Percentiles rank a stretch among this genome's conserved stretches.
Conservation (phyloP, 1,140 invertebrate genomes). For the Lucilia sericata region DNA sequence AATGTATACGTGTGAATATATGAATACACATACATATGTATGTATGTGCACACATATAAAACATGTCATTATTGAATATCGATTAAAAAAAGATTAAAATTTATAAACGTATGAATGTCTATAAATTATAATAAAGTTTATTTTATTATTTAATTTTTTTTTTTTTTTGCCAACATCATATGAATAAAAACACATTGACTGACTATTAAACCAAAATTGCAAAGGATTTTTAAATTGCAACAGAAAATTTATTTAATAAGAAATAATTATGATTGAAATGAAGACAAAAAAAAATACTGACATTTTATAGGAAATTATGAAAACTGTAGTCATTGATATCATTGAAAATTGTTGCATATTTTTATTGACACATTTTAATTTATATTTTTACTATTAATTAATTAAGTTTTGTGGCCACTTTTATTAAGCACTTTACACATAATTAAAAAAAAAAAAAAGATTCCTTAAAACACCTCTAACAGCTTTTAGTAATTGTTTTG, state of each 20-base stretch:
- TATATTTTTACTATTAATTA: too few species aligned
- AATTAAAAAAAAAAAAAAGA: neutral
- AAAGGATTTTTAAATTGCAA: neutral
- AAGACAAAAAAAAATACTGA: neutral
- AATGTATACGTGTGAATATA: neutral
- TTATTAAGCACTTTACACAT: neutral
- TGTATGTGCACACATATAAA: neutral
- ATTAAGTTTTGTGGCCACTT: neutral
- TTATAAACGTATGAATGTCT: slow-evolving; percentile 25
- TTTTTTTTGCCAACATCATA: too few species aligned
- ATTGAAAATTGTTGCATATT: neutral
- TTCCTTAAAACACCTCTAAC: neutral
- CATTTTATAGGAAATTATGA: neutral
- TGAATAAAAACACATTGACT: neutral
- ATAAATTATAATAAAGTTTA: slow-evolving; percentile 5
- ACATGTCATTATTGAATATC: slow-evolving; percentile 39
- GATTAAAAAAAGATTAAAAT: slow-evolving; percentile 44
- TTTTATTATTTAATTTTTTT: neutral
- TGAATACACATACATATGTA: too few species aligned
- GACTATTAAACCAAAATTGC: neutral
- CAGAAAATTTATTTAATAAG: neutral
- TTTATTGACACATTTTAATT: neutral
- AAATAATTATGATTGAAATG: slow-evolving; percentile 6
- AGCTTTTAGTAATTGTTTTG: neutral
- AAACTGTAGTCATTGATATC: neutral